Conservation (phyloP, 2,113 vertebrate genomes). For the Eptesicus fuscus region DNA sequence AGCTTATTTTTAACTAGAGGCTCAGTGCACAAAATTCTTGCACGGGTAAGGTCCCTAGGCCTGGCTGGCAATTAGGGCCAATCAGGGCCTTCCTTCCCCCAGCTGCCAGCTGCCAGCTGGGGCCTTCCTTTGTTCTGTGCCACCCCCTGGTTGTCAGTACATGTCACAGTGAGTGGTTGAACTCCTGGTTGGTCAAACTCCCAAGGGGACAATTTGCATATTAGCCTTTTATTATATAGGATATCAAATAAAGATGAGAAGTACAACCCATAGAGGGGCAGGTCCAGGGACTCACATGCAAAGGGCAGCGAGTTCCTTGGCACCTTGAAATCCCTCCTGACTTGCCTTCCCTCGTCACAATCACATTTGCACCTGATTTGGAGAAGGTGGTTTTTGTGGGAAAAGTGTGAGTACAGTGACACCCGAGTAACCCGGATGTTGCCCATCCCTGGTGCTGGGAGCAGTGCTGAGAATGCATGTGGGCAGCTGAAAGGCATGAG, state of each 20-base stretch:
- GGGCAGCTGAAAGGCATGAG: not conserved
- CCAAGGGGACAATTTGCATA: no score
- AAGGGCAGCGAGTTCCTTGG: not conserved
- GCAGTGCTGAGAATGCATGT: not conserved
- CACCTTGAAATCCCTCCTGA: not conserved
- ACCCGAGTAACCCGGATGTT: no score
- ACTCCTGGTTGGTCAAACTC: no score
- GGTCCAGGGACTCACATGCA: not conserved
- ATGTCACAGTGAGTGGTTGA: accelerated
- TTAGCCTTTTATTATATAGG: no score
- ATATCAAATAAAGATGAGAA: not conserved
- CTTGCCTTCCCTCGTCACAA: not conserved
- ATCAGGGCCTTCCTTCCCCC: no score
- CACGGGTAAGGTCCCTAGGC: no score
- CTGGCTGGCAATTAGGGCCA: no score
- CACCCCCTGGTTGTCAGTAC: no score
- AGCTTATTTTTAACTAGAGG: not conserved
- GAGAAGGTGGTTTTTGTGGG: not conserved
- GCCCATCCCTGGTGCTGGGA: not conserved
- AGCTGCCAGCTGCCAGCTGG: no score
- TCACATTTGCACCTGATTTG: not conserved
- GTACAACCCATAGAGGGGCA: not conserved
- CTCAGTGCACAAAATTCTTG: no score
- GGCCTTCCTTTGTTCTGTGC: no score
- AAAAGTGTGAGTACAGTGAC: not conserved